Conservation (phyloP, 2,888 invertebrate genomes). For the Dexiosoma caninum region DNA sequence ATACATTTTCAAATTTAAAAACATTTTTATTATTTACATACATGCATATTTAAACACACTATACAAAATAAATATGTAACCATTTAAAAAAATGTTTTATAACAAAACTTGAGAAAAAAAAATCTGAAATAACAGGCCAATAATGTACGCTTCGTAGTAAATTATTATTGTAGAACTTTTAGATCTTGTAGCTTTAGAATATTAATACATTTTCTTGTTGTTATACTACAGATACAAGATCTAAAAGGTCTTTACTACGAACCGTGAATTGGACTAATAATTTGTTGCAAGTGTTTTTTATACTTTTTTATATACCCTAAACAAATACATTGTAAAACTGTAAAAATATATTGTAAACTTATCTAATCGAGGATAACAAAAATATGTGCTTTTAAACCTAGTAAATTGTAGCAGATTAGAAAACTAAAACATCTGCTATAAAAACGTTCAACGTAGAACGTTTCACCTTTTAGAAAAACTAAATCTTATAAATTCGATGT, state of each 20-base stretch:
- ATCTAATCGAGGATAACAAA: neutral
- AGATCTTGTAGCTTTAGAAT: no score
- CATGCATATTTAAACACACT: slow-evolving; percentile 16
- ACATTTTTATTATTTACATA: slow-evolving; percentile 37
- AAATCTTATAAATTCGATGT: no score
- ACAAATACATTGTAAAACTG: neutral
- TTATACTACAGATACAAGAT: no score
- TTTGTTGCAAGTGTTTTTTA: slow-evolving; percentile 53
- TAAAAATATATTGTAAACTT: neutral
- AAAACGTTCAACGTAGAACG: neutral
- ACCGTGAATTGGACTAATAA: no score
- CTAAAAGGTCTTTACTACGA: no score
- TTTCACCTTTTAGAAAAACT: no score
- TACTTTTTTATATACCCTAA: slow-evolving; percentile 38
- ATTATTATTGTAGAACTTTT: no score
- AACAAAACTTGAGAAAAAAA: slow-evolving; percentile 21
- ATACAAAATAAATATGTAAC: slow-evolving; percentile 29
- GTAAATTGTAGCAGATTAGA: neutral
- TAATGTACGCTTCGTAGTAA: no score
- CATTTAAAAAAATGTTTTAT: slow-evolving; percentile 44
- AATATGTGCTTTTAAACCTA: slow-evolving; percentile 54
- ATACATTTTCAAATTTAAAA: slow-evolving; percentile 66
- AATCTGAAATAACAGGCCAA: slow-evolving; percentile 28
- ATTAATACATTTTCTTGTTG: no score
- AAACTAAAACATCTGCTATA: neutral